Evolutionary conservation across 1,140 invertebrate species (phyloP), one percentile per base, ranked within the genome.

Genomic region (Branchinecta lindahli): DNA sequence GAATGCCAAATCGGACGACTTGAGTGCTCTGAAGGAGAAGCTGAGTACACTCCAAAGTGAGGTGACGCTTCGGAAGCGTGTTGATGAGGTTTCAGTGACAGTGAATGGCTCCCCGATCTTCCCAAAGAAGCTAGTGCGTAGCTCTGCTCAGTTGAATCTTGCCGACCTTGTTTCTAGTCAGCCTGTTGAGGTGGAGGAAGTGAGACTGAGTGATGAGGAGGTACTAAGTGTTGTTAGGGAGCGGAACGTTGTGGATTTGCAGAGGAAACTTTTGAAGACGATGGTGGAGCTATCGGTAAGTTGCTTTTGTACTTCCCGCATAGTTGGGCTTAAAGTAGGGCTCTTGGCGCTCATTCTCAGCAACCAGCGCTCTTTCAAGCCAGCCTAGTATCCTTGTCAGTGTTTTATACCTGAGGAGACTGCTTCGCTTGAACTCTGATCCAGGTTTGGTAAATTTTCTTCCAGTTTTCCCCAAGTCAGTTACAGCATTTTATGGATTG

Each of bases 261-360:
- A 69, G 68, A 45, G 47, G 46, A 45, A 21, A 46, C 68, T 69
- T 9, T 46, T 69, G 8, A 20, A 46, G 20, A 46, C 44, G n/a
- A 46, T 69, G 44, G 44, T 45, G 68, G 68, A 69, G 21, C 44
- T 46, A 33, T 20, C 18, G 44, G 68, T 69, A 69, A 69, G 68
- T 45, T 18, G n/a, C 0, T 69, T 15, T 21, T 66, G 66, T 66
- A 33, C 7, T 0, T 66, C 20, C 66, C 8, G 8, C 44, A 20
- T 0, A 8, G 66, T 66, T 10, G 8, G 8, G 9, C 44, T 66
- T 66, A 33, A 33, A 33, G 33, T 33, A 1, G 33, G 33, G 33
- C 33, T 33, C 33, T 33, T 33, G 33, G 33, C n/a, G n/a, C n/a
- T n/a, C n/a, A n/a, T n/a, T n/a, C n/a, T n/a, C n/a, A n/a, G n/a